Base-by-base conservation (phyloP, 2,113 vertebrate genomes). In the Rhinopithecus roxellana region DNA sequence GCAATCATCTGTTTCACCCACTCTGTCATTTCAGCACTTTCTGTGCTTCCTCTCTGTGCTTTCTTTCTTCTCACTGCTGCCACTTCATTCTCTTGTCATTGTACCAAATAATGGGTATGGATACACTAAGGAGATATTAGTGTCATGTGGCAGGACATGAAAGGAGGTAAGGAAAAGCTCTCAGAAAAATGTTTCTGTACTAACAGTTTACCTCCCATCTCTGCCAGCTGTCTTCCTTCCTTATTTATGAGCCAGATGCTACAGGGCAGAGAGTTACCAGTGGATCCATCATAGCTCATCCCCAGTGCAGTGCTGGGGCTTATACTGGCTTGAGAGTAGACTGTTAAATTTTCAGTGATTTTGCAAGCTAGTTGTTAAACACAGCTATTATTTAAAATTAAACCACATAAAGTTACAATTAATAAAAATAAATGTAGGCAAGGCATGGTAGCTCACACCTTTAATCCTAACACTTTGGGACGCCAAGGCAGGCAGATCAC, bases 11-110 rank as follows among this genome's bases (percentile, higher is more conserved):
- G 11, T 77, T 32, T 69, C 20, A 25, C 43, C 70, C 22, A 40
- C 52, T 95, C 84, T 94, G 80, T 72, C 93, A 93, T 87, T 69
- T 64, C 81, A 67, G 83, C 40, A 64, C 77, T 94, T 74, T 83
- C 67, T 79, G 50, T 30, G 8, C 25, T 45, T 11, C 17, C 27
- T 25, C 23, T 57, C 35, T 43, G 94, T 32, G 94, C 40, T 17
- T 35, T 92, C 52, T 32, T 38, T 88, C 35, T 50, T 94, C 48
- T 43, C 90, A 61, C 30, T n/a, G 64, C 3, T 50, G 38, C 30
- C 77, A 20, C 2, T 48, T 50, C 16, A 55, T 69, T 59, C 52
- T 86, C 90, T 82, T 16, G 5, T 81, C 93, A 74, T 2, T 23
- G 45, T 16, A 69, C 57, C 78, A 84, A 78, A 77, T 52, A 8